Base-by-base conservation (phyloP, 2,888 invertebrate genomes). In the Lycaena phlaeas region DNA sequence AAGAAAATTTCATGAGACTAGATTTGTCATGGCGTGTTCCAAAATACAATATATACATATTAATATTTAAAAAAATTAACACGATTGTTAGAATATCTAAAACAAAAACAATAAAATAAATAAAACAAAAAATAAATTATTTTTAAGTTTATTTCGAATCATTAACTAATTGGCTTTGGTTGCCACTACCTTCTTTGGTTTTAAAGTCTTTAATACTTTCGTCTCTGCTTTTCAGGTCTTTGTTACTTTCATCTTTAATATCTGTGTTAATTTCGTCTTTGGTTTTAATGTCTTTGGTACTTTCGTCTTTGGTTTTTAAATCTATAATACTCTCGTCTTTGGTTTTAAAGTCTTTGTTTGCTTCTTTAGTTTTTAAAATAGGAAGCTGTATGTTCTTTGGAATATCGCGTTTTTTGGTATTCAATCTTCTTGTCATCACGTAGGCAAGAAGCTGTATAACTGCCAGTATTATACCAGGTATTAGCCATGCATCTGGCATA, bases 401-500 rank as follows among this genome's bases (percentile, higher is more conserved):
- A 29, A 30, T 26, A 38, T 43, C 22, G 38, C 28, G 38, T 31
- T 28, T 36, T 36, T 42, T 29, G 12, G 29, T 41, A 40, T 40
- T 40, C 29, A 77, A 43, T 56, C 54, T 65, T 44, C 64, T 69
- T 7, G 79, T 65, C 10, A 64, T 46, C 4, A 77, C 49, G 51
- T 75, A 85, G 0, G 74, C 60, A 4, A 64, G n/a, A 7, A 75
- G 42, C 59, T 84, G 84, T 40, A 78, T 46, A 1, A 63, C 41
- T 4, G 69, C 68, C 44, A 82, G 45, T 1, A 51, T 47, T 1
- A 82, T 58, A 27, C 82, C 78, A 0, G 84, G 81, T 7, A 75
- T 48, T 5, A 85, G 56, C 81, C 85, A 85, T 0, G 79, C 78
- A 43, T 81, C 78, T 1, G 85, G 71, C 28, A 67, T 50, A 1